These are phyloP conservation scores for Eupeodes luniger DNA, from an alignment of 2,888 invertebrate species.

Conservation along the genomic window DNA sequence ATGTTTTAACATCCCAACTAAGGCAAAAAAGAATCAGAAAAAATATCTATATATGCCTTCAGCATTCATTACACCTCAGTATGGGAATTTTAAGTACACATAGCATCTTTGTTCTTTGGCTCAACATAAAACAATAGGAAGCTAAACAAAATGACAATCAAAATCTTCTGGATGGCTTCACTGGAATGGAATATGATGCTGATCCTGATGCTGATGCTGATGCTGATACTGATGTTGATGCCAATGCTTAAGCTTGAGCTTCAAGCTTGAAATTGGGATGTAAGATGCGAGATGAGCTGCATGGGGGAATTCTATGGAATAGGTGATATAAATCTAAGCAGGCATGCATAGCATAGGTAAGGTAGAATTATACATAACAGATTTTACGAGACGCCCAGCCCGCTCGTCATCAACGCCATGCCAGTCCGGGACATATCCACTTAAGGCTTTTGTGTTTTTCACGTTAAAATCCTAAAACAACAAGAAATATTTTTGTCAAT, in stretches of 20 bases:
- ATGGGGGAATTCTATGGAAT: too few relatives aligned
- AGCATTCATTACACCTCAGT: constrained; percentile 66
- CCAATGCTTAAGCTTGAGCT: too few relatives aligned
- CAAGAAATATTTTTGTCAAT: constrained; percentile 53
- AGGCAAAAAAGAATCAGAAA: constrained; percentile 16
- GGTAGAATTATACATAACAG: neutral
- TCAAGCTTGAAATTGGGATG: too few relatives aligned
- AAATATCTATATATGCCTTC: constrained; percentile 10
- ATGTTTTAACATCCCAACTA: constrained; percentile 10
- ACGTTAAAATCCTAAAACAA: neutral
- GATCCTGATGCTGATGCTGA: too few relatives aligned
- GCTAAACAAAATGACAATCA: constrained; percentile 72
- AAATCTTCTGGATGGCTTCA: constrained; percentile 47
- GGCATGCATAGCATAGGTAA: neutral
- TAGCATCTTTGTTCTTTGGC: constrained; percentile 46
- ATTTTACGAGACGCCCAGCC: constrained; percentile 9
- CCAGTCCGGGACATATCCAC: neutral
- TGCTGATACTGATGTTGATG: too few relatives aligned
- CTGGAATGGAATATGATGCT: constrained; percentile 27
- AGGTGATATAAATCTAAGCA: too few relatives aligned
- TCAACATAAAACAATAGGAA: constrained; percentile 45
- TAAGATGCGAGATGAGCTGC: too few relatives aligned
- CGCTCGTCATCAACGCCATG: too few relatives aligned
- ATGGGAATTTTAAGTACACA: constrained; percentile 25
- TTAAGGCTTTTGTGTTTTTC: neutral